Evolutionary conservation across 2,888 invertebrate genomes (phyloP).

Genomic region (Drosophila kuntzei): DNA sequence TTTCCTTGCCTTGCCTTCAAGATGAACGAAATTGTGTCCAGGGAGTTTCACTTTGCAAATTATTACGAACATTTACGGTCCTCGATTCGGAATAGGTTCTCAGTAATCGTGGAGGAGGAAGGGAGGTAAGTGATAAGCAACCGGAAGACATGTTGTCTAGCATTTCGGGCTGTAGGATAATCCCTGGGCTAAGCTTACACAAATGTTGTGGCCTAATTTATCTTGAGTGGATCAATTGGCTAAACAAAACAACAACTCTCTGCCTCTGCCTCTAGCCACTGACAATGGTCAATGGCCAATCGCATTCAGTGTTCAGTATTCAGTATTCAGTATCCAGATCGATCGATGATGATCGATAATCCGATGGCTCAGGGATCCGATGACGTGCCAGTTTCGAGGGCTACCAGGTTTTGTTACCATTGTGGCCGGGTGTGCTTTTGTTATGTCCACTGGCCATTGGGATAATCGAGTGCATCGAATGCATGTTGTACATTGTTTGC

Average conservation of each 20-base stretch:
- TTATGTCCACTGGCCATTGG: constrained; percentile 34
- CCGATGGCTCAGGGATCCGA: constrained; percentile 32
- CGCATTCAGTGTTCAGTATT: no score
- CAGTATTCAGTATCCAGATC: neutral
- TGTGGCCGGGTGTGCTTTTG: constrained; percentile 76
- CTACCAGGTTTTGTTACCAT: constrained; percentile 36
- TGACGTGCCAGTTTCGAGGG: constrained; percentile 37
- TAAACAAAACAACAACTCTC: constrained; percentile 31
- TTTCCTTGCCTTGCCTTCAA: constrained; percentile 16
- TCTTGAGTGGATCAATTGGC: constrained; percentile 82
- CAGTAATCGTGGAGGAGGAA: neutral
- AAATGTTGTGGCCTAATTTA: constrained; percentile 81
- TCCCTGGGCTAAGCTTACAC: constrained; percentile 60
- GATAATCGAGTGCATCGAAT: neutral
- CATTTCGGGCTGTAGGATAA: constrained; percentile 31
- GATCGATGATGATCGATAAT: constrained; percentile 13
- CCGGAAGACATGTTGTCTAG: constrained; percentile 59
- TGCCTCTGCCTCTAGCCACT: no score
- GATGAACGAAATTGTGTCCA: constrained; percentile 37
- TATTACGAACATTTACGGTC: constrained; percentile 20
- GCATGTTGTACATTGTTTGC: constrained; percentile 18
- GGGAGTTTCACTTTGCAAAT: constrained; percentile 29
- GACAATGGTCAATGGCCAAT: constrained; percentile 16
- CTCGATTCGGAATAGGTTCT: constrained; percentile 3
- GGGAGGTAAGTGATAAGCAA: constrained; percentile 31